Base-by-base conservation (phyloP, 1,140 invertebrate species). In the Monomorium pharaonis region DNA sequence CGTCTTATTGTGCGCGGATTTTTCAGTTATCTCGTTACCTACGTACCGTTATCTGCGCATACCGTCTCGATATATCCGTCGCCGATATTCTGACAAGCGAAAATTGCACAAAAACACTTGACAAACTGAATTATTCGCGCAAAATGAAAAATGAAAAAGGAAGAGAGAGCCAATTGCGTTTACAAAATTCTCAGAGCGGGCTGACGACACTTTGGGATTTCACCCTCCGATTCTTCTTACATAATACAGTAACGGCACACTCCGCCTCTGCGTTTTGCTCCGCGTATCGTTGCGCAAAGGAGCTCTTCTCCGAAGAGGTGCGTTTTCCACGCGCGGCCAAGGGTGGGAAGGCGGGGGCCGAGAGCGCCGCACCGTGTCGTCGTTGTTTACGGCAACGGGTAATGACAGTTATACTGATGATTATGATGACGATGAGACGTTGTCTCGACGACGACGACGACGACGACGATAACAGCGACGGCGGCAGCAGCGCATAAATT, bases 401-500 rank as follows among this genome's bases (percentile, higher is more conserved):
- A 88, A 88, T 86, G 78, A 89, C 67, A 83, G 78, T 83, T 49
- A 58, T 78, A 44, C 44, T 75, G 58, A 56, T 42, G 60, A 80
- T 81, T 37, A 16, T 27, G 42, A 49, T 37, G 56, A 72, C 51
- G 42, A 77, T 70, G 37, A 69, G 24, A 72, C 37, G n/a, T 37
- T 27, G 56, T 21, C 80, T 58, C 24, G 76, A 86, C 3, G 67
- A 86, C n/a, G 81, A 54, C 30, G 21, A 85, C 27, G 67, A 24
- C 75, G 33, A 54, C 51, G 51, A 54, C n/a, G n/a, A n/a, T 44
- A 51, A 24, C 47, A 60, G 33, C 18, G 21, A 65, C 63, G 63
- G 24, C 33, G 51, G 9, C 33, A 21, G 24, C 49, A 7, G n/a
- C 33, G 24, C 90, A 90, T 93, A 92, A 93, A 92, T 92, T 93